Conservation (phyloP, 2,888 invertebrate species). For the Opisthograptis luteolata region DNA sequence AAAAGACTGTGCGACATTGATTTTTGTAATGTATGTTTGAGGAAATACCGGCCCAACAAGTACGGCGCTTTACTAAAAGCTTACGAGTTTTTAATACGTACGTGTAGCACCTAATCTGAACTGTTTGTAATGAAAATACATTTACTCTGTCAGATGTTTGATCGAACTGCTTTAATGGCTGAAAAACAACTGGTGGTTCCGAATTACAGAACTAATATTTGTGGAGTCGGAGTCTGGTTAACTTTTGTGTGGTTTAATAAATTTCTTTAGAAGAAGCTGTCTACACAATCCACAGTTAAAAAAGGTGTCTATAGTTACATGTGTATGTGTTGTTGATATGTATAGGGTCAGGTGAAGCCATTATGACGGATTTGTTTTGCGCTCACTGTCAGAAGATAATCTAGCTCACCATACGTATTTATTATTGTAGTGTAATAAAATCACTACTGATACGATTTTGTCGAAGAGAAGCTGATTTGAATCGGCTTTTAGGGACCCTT, state of each 20-base stretch:
- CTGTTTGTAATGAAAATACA: slow-evolving; percentile 78
- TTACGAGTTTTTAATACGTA: slow-evolving; percentile 21
- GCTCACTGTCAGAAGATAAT: too few species aligned
- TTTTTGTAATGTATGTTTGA: not conserved
- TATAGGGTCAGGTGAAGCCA: too few species aligned
- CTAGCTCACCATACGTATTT: too few species aligned
- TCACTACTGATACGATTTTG: too few species aligned
- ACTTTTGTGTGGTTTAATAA: slow-evolving; percentile 31
- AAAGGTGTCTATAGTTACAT: not conserved
- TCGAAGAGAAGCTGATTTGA: not conserved
- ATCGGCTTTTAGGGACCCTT: too few species aligned
- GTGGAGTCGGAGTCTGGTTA: slow-evolving; percentile 18
- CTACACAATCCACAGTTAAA: not conserved
- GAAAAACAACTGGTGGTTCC: slow-evolving; percentile 59
- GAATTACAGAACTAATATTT: slow-evolving; percentile 25
- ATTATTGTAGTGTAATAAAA: too few species aligned
- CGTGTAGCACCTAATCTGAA: slow-evolving; percentile 42
- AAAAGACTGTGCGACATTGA: too few species aligned
- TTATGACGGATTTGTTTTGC: too few species aligned
- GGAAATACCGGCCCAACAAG: not conserved
- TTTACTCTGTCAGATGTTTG: slow-evolving; percentile 66
- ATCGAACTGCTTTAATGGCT: slow-evolving; percentile 63
- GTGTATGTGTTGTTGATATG: too few species aligned
- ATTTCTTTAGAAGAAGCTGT: slow-evolving; percentile 13
- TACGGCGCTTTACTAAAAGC: not conserved